Conservation (phyloP, 2,113 vertebrate genomes). For the Zosterops pallidus region DNA sequence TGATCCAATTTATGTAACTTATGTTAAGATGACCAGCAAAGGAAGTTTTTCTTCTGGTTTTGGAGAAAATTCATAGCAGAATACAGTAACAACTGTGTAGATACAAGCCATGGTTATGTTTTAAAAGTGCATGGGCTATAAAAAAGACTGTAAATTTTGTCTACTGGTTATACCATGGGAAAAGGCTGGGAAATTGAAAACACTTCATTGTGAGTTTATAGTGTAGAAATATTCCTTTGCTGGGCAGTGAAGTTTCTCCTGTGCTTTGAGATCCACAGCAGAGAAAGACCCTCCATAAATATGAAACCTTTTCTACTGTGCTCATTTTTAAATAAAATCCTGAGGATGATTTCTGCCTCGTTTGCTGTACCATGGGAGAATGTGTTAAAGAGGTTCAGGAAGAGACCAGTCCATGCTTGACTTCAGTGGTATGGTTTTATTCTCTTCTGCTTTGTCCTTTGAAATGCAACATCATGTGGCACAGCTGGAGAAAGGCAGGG, state of each 20-base stretch:
- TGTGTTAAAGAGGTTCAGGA: neutral
- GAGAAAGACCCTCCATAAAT: neutral
- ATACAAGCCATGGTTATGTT: neutral
- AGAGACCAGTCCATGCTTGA: neutral
- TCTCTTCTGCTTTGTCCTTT: neutral
- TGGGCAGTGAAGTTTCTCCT: neutral
- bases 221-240: neutral
- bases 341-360: neutral
- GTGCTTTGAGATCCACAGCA: neutral
- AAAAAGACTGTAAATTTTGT: neutral
- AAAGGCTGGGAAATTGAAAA: neutral
- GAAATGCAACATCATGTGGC: neutral
- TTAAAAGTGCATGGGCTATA: neutral
- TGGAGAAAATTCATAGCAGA: neutral
- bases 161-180: neutral
- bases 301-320: neutral
- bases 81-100: neutral
- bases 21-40: neutral
- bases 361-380: neutral
- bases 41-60: neutral
- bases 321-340: neutral
- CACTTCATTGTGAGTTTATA: neutral
- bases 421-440: neutral
- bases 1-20: neutral
- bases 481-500: neutral